Evolutionary conservation across 2,113 vertebrate species (phyloP), one percentile per base, ranked within the genome.

Genomic region (Leucosticte australis): DNA sequence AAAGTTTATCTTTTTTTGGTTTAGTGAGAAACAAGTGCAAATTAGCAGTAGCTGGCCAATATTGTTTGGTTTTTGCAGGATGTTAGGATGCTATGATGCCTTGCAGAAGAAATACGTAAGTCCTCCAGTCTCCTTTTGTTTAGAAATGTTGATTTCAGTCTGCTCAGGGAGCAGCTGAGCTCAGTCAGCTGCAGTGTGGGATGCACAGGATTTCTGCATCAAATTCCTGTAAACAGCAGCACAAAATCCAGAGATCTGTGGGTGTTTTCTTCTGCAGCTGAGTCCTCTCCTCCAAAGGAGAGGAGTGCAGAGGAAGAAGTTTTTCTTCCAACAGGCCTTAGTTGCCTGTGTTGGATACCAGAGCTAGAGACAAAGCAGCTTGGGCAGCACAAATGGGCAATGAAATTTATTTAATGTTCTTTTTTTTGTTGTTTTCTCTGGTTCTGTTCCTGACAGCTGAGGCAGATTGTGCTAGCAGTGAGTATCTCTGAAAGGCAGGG

Each of bases 101-200:
- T 98, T 99, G 91, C 98, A 99, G 97, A 99, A 97, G 95, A 99
- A 99, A 98, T 99, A 99, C 8, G 99, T 99, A 98, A 99, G 99
- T 99, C 37, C 69, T 75, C 5, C 35, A 30, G 9, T 87, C 52
- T 73, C 8, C 28, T 57, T 83, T 75, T 70, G 18, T 37, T 15
- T 24, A 70, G 11, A 49, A 83, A 15, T 6, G 8, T 50, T 31
- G 2, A 1, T 64, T 42, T 2, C 16, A 52, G 6, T 22, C 44
- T 77, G 55, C 14, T 42, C 57, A 63, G 39, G 50, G 35, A 53
- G 13, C 16, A 33, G 63, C 62, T 76, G 28, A 30, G 42, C 15
- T 39, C 83, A 50, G 8, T 21, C 11, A 70, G 47, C 79, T 46
- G 20, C 53, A 37, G 3, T 13, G 35, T 49, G 73, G 49, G 78